Evolutionary conservation across 2,113 vertebrate genomes (phyloP).

Genomic region (Actenoides lindsayi): DNA sequence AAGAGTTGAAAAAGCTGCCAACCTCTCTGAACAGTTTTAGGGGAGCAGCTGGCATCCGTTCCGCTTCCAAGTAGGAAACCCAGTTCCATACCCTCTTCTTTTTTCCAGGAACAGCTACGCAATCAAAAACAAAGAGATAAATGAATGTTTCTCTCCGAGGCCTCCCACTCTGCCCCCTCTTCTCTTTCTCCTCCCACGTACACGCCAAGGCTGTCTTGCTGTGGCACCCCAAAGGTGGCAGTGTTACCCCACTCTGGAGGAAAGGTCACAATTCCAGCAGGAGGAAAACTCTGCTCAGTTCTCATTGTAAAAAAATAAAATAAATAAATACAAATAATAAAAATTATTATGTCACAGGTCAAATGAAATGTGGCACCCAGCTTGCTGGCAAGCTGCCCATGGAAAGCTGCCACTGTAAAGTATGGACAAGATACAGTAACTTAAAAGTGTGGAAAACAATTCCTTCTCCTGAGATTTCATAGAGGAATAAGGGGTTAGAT

Average conservation of each 20-base stretch:
- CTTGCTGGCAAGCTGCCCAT: not conserved
- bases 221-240: constrained; percentile 8
- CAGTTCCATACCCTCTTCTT: constrained; percentile 91
- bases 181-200: not conserved
- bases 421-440: not conserved
- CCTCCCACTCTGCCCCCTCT: not conserved
- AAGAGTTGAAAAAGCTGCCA: constrained; percentile 15
- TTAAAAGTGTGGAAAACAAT: not conserved
- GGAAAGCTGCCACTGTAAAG: not conserved
- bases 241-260: not conserved
- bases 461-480: not conserved
- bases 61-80: constrained; percentile 89
- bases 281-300: not conserved
- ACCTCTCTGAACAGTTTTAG: constrained; percentile 92
- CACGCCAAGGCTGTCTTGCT: not conserved
- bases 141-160: not conserved
- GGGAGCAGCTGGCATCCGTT: constrained; percentile 84
- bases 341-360: not conserved
- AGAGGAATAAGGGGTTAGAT: constrained; percentile 2
- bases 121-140: constrained; percentile 43
- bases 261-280: not conserved
- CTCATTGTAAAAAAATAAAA: not conserved
- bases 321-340: too few relatives aligned
- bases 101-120: constrained; percentile 74
- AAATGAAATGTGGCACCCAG: not conserved